Conservation (phyloP, 2,888 invertebrate genomes). For the Ligdia adustata region DNA sequence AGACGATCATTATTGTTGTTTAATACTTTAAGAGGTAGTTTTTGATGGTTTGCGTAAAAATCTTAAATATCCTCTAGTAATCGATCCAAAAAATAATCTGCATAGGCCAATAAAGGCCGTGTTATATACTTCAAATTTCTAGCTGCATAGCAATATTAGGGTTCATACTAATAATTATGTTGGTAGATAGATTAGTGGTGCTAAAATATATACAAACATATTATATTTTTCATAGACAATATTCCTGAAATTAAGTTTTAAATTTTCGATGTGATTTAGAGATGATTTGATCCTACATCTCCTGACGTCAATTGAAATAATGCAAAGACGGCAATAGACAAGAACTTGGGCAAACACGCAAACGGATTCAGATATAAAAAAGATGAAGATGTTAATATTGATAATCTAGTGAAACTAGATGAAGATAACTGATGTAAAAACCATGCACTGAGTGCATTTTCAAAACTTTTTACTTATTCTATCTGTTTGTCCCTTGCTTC, state of each 20-base stretch:
- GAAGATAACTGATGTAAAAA: background rate
- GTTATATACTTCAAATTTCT: too few species aligned
- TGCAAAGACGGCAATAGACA: background rate
- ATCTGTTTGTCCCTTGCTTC: conserved; percentile 8
- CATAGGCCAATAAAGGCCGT: too few species aligned
- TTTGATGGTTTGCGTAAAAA: too few species aligned
- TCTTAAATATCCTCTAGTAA: too few species aligned
- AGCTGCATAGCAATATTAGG: too few species aligned
- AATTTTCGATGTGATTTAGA: conserved; percentile 68
- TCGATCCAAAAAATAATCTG: too few species aligned
- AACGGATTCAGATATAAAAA: background rate
- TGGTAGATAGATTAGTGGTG: conserved; percentile 66
- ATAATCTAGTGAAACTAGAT: background rate
- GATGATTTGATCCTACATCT: conserved; percentile 61
- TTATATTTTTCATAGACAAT: conserved; percentile 78
- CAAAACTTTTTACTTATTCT: background rate
- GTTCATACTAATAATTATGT: too few species aligned
- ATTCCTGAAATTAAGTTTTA: conserved; percentile 50
- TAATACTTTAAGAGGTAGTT: too few species aligned
- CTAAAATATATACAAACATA: conserved; percentile 56
- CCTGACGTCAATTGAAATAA: conserved; percentile 68
- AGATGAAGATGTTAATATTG: background rate
- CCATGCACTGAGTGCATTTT: background rate
- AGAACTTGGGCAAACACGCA: too few species aligned
- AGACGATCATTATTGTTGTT: too few species aligned